A percentile compares a stretch with the other conserved stretches of the same genome.
Evolutionary conservation across 2,797 vertebrate species (phyloP).

Genomic region (Dipus sagitta): DNA sequence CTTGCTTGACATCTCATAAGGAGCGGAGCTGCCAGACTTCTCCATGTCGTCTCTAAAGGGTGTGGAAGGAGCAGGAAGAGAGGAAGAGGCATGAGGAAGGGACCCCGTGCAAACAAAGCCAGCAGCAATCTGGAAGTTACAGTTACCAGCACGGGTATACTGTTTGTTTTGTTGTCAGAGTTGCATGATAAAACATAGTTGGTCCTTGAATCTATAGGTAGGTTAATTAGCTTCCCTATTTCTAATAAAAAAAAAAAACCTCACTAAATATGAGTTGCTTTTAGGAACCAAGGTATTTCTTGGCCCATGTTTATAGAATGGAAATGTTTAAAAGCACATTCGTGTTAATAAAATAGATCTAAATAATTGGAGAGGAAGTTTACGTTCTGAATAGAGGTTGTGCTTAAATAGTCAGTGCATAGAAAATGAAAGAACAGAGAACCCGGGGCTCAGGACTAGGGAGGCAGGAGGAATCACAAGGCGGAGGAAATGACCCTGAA

Average conservation of each 20-base stretch:
- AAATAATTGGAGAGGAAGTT: not conserved
- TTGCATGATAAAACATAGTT: not conserved
- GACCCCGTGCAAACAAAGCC: not conserved
- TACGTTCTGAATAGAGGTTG: not conserved
- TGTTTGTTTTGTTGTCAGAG: not conserved
- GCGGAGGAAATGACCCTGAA: accelerated
- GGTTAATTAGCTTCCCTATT: not conserved
- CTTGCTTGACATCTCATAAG: not conserved
- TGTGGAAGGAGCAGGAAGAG: not conserved
- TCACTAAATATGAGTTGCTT: not conserved
- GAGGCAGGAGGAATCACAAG: accelerated
- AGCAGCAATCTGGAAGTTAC: not conserved
- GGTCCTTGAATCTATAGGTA: not conserved
- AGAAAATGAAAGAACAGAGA: too few species aligned
- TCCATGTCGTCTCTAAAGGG: not conserved
- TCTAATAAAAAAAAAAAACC: not conserved
- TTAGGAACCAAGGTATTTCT: not conserved
- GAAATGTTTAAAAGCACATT: not conserved
- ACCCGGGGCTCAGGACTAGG: accelerated
- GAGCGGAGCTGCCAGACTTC: not conserved
- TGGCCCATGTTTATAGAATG: not conserved
- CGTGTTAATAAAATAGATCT: not conserved
- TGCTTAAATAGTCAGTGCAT: not conserved
- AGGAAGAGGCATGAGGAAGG: accelerated
- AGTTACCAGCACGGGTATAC: too few species aligned